Evolutionary conservation across 1,140 invertebrate genomes (phyloP).

Genomic region (Muscidifurax raptorellus): DNA sequence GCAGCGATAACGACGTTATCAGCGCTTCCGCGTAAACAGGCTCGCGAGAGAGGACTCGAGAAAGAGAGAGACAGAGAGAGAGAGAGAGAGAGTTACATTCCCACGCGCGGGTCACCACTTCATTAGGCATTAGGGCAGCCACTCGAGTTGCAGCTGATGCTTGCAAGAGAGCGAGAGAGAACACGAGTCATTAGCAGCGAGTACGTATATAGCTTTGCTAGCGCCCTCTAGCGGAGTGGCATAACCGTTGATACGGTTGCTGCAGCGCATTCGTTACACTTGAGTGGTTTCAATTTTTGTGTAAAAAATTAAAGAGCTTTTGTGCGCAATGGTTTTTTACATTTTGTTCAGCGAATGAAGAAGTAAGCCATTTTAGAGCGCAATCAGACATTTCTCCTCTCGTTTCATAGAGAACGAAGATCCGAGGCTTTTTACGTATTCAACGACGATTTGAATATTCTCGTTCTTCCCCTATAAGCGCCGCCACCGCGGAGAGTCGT

Average conservation of each 20-base stretch:
- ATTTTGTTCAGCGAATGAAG: too few species aligned
- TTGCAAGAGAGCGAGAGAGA: background rate
- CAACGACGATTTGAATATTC: slow-evolving; percentile 22
- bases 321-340: too few species aligned
- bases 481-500: background rate
- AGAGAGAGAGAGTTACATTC: slow-evolving; percentile 6
- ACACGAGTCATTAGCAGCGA: background rate
- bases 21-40: slow-evolving; percentile 16
- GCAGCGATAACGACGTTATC: slow-evolving; percentile 41
- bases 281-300: too few species aligned
- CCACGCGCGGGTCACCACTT: background rate
- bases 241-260: background rate
- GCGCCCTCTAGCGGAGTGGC: background rate
- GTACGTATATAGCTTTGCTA: too few species aligned
- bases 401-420: background rate
- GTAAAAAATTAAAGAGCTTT: too few species aligned
- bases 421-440: slow-evolving; percentile 5
- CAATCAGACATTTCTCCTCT: too few species aligned
- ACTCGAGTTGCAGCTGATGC: background rate
- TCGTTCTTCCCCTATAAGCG: background rate
- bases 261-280: background rate
- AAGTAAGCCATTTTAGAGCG: too few species aligned
- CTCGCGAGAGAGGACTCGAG: background rate
- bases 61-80: background rate
- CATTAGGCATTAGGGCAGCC: background rate